These are phyloP conservation scores for Coelopa frigida DNA, from an alignment of 1,140 invertebrate species.

Conservation along the genomic window DNA sequence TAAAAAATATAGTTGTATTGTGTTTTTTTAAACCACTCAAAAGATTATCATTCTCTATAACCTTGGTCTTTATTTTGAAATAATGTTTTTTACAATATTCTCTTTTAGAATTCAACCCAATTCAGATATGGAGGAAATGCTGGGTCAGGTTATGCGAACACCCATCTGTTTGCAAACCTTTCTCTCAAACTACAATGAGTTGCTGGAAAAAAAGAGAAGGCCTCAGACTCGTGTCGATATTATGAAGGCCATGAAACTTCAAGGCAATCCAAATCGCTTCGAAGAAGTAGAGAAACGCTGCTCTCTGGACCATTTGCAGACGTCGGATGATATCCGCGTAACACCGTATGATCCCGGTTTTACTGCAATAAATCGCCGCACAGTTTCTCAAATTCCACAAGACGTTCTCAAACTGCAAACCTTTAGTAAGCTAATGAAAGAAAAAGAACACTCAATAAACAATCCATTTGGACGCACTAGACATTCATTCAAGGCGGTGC, in stretches of 20 bases:
- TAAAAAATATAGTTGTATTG: too few relatives aligned
- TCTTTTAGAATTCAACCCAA: too few relatives aligned
- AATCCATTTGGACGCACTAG: slow-evolving; percentile 9
- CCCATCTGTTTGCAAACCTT: slow-evolving; percentile 5
- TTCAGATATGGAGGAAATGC: slow-evolving; percentile 16
- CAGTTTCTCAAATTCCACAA: background rate
- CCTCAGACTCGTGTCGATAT: slow-evolving; percentile 5
- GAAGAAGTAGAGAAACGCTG: background rate
- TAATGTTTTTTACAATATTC: too few relatives aligned
- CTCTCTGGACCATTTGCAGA: slow-evolving; percentile 6
- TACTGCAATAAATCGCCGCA: background rate
- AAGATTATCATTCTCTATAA: too few relatives aligned
- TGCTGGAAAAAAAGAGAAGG: background rate
- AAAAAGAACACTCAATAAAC: background rate
- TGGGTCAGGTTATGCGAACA: slow-evolving; percentile 7
- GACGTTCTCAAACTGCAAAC: slow-evolving; percentile 10
- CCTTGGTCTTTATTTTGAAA: too few relatives aligned
- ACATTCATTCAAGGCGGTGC: slow-evolving; percentile 1
- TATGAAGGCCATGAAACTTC: slow-evolving; percentile 1
- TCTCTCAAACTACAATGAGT: slow-evolving; percentile 2
- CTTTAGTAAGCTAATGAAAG: background rate
- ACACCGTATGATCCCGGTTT: slow-evolving; percentile 9
- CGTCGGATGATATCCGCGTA: slow-evolving; percentile 6
- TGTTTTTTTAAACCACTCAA: too few relatives aligned
- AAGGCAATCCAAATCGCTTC: slow-evolving; percentile 1